Conservation (phyloP, 2,888 invertebrate genomes). For the Melitaea athalia region DNA sequence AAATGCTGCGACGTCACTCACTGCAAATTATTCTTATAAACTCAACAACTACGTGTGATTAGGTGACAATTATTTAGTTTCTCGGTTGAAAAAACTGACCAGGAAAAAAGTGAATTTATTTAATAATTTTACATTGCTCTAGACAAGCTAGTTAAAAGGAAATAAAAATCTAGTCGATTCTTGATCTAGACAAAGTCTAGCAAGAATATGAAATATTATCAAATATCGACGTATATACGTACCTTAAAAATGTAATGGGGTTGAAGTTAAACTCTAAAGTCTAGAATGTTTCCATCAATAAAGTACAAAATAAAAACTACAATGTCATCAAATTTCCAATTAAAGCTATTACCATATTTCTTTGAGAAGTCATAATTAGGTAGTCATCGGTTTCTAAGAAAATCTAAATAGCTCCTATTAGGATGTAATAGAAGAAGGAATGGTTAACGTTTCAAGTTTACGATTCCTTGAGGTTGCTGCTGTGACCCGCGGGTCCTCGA, state of each 20-base stretch:
- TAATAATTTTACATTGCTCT: neutral
- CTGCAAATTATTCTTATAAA: slow-evolving; percentile 27
- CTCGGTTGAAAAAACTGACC: neutral
- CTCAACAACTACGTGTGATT: slow-evolving; percentile 25
- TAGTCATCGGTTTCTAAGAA: slow-evolving; percentile 1
- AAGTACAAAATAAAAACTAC: too few relatives aligned
- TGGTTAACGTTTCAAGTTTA: slow-evolving; percentile 41
- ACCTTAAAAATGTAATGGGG: too few relatives aligned
- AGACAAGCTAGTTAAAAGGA: neutral
- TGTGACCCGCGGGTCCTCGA: slow-evolving; percentile 75
- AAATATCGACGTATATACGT: too few relatives aligned
- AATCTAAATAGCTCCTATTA: slow-evolving; percentile 18
- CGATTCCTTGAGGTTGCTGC: slow-evolving; percentile 48
- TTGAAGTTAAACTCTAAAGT: too few relatives aligned
- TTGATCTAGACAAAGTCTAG: too few relatives aligned
- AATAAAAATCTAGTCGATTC: neutral
- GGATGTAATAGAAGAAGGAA: slow-evolving; percentile 32
- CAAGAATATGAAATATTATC: too few relatives aligned
- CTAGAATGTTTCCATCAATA: too few relatives aligned
- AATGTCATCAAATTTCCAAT: too few relatives aligned
- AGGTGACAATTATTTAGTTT: slow-evolving; percentile 20
- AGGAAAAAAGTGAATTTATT: neutral
- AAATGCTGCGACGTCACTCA: slow-evolving; percentile 15
- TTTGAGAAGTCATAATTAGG: neutral
- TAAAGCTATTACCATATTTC: neutral